Conservation (phyloP, 2,113 vertebrate genomes). For the Ploceus nigricollis region DNA sequence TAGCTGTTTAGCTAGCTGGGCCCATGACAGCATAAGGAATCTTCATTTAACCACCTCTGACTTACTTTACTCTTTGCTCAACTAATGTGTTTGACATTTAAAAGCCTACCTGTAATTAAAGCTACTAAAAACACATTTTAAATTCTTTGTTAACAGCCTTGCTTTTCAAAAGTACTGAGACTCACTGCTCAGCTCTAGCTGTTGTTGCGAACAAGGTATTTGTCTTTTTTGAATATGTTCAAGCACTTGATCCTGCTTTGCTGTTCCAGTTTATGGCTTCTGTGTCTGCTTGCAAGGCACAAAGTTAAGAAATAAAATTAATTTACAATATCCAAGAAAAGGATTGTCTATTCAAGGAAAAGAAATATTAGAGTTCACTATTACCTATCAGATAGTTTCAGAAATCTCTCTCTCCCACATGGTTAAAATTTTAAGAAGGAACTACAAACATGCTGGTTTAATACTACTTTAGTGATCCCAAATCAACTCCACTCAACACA, state of each 20-base stretch:
- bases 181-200: background rate
- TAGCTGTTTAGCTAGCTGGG: background rate
- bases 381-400: background rate
- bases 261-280: background rate
- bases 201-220: background rate
- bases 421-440: background rate
- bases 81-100: background rate
- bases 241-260: background rate
- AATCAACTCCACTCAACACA: conserved; percentile 14
- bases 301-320: conserved; percentile 4
- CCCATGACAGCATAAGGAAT: background rate
- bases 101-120: background rate
- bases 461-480: background rate
- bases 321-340: background rate
- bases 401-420: background rate
- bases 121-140: background rate
- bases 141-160: background rate
- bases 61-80: background rate
- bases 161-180: background rate
- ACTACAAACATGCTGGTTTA: background rate
- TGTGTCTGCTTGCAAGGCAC: background rate
- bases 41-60: background rate
- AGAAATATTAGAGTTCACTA: background rate
- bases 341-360: background rate
- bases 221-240: background rate